Conservation (phyloP, 2,797 vertebrate genomes). For the Micromesistius poutassou region DNA sequence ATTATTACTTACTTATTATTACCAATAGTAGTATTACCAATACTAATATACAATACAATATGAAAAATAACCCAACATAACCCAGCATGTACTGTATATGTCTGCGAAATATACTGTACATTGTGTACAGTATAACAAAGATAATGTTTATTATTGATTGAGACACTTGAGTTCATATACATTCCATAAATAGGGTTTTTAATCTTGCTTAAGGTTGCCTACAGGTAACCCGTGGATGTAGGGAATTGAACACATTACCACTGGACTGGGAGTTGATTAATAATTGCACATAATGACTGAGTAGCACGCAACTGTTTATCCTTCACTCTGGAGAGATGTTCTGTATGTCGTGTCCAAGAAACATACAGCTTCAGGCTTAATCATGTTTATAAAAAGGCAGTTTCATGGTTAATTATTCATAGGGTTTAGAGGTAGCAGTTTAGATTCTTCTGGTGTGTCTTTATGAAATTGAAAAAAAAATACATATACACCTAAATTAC, state of each 20-base stretch:
- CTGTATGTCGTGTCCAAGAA: not conserved
- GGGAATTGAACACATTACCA: not conserved
- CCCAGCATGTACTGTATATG: too few species aligned
- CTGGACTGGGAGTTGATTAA: not conserved
- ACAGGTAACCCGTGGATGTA: not conserved
- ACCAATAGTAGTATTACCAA: too few species aligned
- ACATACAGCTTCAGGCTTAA: slow-evolving; percentile 14
- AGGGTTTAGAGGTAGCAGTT: not conserved
- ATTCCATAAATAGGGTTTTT: not conserved
- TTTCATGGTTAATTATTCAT: not conserved
- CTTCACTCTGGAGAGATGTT: slow-evolving; percentile 20
- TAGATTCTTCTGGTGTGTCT: not conserved
- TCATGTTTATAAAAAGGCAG: slow-evolving; percentile 12
- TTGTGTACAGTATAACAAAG: not conserved
- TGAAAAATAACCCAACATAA: too few species aligned
- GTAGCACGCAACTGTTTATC: slow-evolving; percentile 7
- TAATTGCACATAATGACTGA: not conserved
- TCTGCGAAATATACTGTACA: too few species aligned
- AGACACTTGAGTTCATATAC: not conserved
- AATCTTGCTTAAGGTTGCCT: not conserved
- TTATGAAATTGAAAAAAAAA: not conserved
- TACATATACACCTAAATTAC: not conserved
- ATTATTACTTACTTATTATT: too few species aligned
- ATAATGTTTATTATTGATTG: not conserved
- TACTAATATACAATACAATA: too few species aligned